Evolutionary conservation across 1,140 invertebrate species (phyloP).

Genomic region (Neoseiulus cucumeris): DNA sequence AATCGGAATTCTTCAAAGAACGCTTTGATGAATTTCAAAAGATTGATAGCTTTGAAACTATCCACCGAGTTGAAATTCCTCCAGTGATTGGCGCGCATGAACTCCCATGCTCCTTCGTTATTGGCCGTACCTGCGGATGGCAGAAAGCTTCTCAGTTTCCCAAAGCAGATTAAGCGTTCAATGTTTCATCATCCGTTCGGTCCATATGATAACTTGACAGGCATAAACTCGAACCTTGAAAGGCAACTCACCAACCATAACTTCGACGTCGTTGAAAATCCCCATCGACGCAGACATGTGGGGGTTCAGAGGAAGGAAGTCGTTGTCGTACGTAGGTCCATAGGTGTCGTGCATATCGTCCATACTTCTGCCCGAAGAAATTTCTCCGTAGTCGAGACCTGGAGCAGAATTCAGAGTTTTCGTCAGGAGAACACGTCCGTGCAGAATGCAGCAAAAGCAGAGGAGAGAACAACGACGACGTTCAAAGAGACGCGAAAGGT

Average conservation of each 20-base stretch:
- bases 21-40: not conserved
- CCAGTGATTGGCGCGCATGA: not conserved
- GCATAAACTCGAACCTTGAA: not conserved
- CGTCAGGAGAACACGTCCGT: no score
- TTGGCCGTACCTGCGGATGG: not conserved
- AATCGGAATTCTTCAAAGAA: slow-evolving; percentile 8
- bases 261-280: slow-evolving; percentile 5
- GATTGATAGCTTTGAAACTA: slow-evolving; percentile 1
- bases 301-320: not conserved
- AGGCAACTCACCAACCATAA: not conserved
- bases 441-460: no score
- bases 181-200: not conserved
- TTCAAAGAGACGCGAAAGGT: no score
- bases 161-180: not conserved
- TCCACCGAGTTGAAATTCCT: not conserved
- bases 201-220: no score
- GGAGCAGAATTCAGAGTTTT: not conserved
- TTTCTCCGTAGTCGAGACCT: not conserved
- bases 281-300: slow-evolving; percentile 1
- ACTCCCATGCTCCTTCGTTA: slow-evolving; percentile 4
- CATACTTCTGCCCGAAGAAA: not conserved
- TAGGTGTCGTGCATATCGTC: not conserved
- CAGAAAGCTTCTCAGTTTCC: not conserved
- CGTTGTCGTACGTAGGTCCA: not conserved
- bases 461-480: no score